These are phyloP conservation scores for Hofmannophila pseudospretella DNA, from an alignment of 2,888 invertebrate genomes.

Conservation along the genomic window DNA sequence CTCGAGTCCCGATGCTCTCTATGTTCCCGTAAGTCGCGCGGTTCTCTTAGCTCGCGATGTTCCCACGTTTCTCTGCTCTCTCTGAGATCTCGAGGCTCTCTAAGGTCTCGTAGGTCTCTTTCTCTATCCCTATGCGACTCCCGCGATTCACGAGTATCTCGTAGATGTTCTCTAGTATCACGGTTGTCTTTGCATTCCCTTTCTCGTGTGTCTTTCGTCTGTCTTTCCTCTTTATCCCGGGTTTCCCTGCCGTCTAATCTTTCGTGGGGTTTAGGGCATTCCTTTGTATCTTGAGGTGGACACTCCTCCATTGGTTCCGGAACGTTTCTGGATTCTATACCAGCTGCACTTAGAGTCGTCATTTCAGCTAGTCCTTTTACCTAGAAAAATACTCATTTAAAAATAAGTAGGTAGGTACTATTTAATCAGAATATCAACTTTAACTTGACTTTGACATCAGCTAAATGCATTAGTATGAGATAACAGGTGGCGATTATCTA, in stretches of 20 bases:
- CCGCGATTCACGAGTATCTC: slow-evolving; percentile 56
- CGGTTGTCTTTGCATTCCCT: slow-evolving; percentile 56
- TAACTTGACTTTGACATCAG: too few species aligned
- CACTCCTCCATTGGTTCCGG: slow-evolving; percentile 73
- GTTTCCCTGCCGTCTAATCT: slow-evolving; percentile 51
- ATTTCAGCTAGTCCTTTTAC: slow-evolving; percentile 95
- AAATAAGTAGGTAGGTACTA: too few species aligned
- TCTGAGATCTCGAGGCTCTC: slow-evolving; percentile 49
- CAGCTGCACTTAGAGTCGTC: slow-evolving; percentile 87
- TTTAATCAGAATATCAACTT: slow-evolving; percentile 2
- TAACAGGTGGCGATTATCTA: too few species aligned
- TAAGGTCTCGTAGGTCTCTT: slow-evolving; percentile 46
- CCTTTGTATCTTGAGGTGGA: slow-evolving; percentile 52
- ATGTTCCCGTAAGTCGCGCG: slow-evolving; percentile 34
- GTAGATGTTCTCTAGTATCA: slow-evolving; percentile 47
- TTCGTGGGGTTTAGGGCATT: slow-evolving; percentile 51
- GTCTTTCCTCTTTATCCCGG: slow-evolving; percentile 58
- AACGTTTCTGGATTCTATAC: slow-evolving; percentile 71
- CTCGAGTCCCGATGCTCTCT: slow-evolving; percentile 37
- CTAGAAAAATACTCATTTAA: too few species aligned
- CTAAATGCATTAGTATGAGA: too few species aligned
- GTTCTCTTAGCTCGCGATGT: slow-evolving; percentile 41
- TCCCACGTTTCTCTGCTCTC: slow-evolving; percentile 38
- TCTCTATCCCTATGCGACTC: slow-evolving; percentile 32
- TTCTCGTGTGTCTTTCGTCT: slow-evolving; percentile 51